Base-by-base conservation (phyloP, 1,140 invertebrate genomes). In the Oncopeltus fasciatus region DNA sequence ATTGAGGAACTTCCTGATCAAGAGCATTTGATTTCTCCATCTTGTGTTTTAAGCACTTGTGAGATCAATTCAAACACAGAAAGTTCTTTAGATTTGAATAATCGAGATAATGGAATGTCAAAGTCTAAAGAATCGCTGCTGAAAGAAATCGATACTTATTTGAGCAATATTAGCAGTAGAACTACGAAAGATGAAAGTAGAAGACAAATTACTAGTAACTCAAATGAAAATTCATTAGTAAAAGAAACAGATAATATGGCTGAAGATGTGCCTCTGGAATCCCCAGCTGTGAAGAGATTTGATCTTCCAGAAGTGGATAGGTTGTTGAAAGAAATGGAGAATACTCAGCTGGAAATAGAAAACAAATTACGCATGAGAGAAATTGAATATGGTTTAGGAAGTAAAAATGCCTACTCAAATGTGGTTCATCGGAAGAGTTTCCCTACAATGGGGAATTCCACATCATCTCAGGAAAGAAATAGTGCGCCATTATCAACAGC, bases 241-340 rank as follows among this genome's bases (percentile, higher is more conserved):
- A 53, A 24, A 18, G 24, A 53, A 18, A 53, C 21, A 21, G 1
- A 24, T 16, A 26, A 9, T 4, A 62, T 62, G 61, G 56, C 31
- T 9, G 51, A 62, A 24, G 59, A 61, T 16, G 20, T 16, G 46
- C 51, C 33, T 16, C 9, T 28, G 1, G 53, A 46, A 27, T 46
- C 29, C 28, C 14, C n/a, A 20, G n/a, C 33, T 62, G 33, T 26
- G 4, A 33, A 56, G 21, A 69, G 74, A 20, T 72, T 77, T 69
- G 75, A 73, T 64, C 64, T 78, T 8, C 65, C 69, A 0, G 74
- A 76, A 59, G 74, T 77, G 12, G 71, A 77, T 18, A 67, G 72
- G 43, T 51, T 76, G 26, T 65, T 77, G 8, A 71, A 71, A 56
- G 72, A 77, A 62, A 74, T 78, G 69, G 75, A 77, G 47, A 67